These are phyloP conservation scores for Anoplophora glabripennis DNA, from an alignment of 1,140 invertebrate species.

Conservation along the genomic window DNA sequence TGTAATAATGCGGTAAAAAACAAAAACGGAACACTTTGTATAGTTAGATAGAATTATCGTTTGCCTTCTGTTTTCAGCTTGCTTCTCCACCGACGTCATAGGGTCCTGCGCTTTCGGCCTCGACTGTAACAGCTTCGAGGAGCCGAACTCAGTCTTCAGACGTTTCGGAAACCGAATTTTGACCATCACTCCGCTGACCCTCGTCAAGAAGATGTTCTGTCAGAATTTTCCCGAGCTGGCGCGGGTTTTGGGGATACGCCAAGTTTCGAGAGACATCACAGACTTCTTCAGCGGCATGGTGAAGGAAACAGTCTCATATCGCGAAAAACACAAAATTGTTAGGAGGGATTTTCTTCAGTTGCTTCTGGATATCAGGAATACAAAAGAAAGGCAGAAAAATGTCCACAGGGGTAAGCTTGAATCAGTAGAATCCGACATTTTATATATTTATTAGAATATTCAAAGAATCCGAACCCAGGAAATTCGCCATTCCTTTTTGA, in stretches of 20 bases:
- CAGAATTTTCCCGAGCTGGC: conserved; percentile 7
- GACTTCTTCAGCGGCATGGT: conserved; percentile 26
- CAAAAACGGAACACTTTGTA: too few species aligned
- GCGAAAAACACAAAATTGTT: conserved; percentile 18
- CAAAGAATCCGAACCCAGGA: too few species aligned
- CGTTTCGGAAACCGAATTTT: conserved; percentile 15
- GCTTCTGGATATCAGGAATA: too few species aligned
- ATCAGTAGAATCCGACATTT: too few species aligned
- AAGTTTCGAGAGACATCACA: conserved; percentile 13
- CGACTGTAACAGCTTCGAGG: conserved; percentile 55
- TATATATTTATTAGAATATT: too few species aligned
- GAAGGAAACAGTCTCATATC: conserved; percentile 29
- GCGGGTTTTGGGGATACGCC: conserved; percentile 16
- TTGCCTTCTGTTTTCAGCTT: conserved; percentile 48
- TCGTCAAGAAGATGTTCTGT: conserved; percentile 1
- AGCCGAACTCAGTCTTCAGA: conserved; percentile 55
- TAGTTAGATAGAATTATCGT: too few species aligned
- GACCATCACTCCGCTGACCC: not conserved
- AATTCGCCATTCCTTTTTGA: too few species aligned
- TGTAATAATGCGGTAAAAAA: too few species aligned
- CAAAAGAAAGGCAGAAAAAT: too few species aligned
- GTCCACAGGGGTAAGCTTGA: too few species aligned
- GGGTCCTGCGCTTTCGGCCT: conserved; percentile 62
- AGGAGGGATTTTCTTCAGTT: not conserved
- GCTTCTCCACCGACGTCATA: conserved; percentile 63